Evolutionary conservation across 2,797 vertebrate species (phyloP), one percentile per base, ranked within the genome.

Genomic region (Selene dorsalis): DNA sequence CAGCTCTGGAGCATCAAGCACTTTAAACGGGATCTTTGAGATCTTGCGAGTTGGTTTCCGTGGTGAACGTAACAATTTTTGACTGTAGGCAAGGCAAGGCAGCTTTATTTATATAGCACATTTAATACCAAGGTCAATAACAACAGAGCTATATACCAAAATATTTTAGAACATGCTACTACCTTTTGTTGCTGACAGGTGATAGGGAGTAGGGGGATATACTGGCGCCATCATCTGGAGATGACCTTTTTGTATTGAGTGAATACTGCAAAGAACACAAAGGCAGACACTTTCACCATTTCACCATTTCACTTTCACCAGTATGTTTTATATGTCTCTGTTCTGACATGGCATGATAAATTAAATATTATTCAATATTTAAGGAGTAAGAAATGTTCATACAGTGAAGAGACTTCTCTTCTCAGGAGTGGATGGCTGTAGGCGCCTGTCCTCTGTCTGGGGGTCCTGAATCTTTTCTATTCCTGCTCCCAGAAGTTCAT

Each of bases 11-110:
- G 97, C 97, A 6, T 98, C 97, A 62, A 98, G 92, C 43, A 98
- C 97, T 88, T 98, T 98, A 87, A 98, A 98, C 13, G 97, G 97
- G 71, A 98, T 98, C 92, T 98, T 98, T 43, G 97, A 98, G 86
- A 98, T 98, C 85, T 98, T 98, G 3, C 97, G 94, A 0, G 97
- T 97, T 0, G 97, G 97, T 75, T 98, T 98, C 86, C 97, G 94
- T 2, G 97, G 97, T 0, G 97, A 98, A 35, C 97, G 95, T 41
- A 98, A 87, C 70, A 98, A 87, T 88, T 98, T 98, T 81, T 98
- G 97, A 81, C 97, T 98, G 45, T 4, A n/a, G n/a, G n/a, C n/a
- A n/a, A n/a, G n/a, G n/a, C n/a, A n/a, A n/a, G n/a, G n/a, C n/a
- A n/a, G n/a, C n/a, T n/a, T n/a, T n/a, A n/a, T n/a, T n/a, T n/a